Evolutionary conservation across 2,113 vertebrate species (phyloP).

Genomic region (Tylochromis polylepis): DNA sequence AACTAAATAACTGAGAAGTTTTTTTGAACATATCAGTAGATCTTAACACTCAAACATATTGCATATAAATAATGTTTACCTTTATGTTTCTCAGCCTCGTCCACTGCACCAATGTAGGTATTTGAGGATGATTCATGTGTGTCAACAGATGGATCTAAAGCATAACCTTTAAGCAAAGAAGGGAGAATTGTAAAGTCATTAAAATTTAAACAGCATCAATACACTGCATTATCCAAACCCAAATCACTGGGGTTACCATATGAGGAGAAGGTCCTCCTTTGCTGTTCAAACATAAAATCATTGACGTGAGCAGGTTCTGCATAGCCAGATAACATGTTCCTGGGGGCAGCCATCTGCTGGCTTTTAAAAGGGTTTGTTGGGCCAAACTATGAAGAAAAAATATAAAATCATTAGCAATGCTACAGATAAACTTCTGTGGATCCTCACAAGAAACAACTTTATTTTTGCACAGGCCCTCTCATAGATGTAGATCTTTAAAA

Average conservation of each 20-base stretch:
- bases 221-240: not conserved
- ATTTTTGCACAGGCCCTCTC: not conserved
- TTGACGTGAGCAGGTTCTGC: slow-evolving; percentile 96
- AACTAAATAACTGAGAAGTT: not conserved
- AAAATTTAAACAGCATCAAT: not conserved
- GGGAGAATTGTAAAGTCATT: not conserved
- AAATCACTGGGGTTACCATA: slow-evolving; percentile 75
- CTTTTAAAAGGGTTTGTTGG: slow-evolving; percentile 90
- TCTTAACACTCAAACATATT: not conserved
- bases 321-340: slow-evolving; percentile 97
- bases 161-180: slow-evolving; percentile 80
- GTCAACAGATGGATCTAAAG: slow-evolving; percentile 93
- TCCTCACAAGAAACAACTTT: not conserved
- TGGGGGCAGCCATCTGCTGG: slow-evolving; percentile 94
- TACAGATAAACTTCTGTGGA: not conserved
- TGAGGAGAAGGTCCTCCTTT: slow-evolving; percentile 94
- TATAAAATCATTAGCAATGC: not conserved
- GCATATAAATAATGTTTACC: slow-evolving; percentile 67
- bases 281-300: slow-evolving; percentile 99
- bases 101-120: slow-evolving; percentile 90
- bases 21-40: not conserved
- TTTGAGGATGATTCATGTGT: slow-evolving; percentile 74
- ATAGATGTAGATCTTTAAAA: not conserved
- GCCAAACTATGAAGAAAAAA: slow-evolving; percentile 78
- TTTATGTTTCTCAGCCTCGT: slow-evolving; percentile 98